Base-by-base conservation (phyloP, 2,888 invertebrate genomes). In the Gortyna flavago region DNA sequence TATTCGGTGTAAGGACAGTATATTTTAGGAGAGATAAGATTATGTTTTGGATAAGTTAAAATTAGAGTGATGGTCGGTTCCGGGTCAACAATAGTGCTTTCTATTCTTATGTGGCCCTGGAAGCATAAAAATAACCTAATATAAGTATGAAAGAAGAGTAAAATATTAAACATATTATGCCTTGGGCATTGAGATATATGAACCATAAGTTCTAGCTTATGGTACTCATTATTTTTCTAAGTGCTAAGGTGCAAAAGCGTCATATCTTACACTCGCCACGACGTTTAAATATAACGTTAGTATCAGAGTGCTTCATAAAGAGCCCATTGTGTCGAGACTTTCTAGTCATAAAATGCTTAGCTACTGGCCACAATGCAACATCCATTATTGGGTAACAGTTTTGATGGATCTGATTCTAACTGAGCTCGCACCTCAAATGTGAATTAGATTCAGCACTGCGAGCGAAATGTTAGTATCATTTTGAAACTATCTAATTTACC, bases 21-120 rank as follows among this genome's bases (percentile, higher is more conserved):
- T 91, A 91, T 89, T 88, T 90, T 86, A 85, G 79, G 72, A 71
- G 75, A 87, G 90, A 92, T 92, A 91, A 92, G 88, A 91, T 87
- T 86, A 86, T 85, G 67, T 75, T 79, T 59, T 38, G 41, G 79
- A 83, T 79, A 83, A 67, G 85, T 77, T 86, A 65, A 85, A 83
- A 84, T 80, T 81, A 72, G 62, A 82, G 44, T 72, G 66, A 72
- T 65, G 59, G 64, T 65, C 21, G 76, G 70, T 70, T 66, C 38
- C 54, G 57, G 62, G 62, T 67, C n/a, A 71, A 67, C 48, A 62
- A 18, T 38, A 67, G 5, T 13, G 38, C 29, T 65, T 1, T 16
- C 11, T 41, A 51, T 32, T 8, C 13, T 32, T 57, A 25, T 51
- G 25, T 35, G 41, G 32, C 25, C 41, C 25, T 44, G n/a, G n/a